Conservation (phyloP, 2,113 vertebrate species). For the Genyomyrus donnyi region DNA sequence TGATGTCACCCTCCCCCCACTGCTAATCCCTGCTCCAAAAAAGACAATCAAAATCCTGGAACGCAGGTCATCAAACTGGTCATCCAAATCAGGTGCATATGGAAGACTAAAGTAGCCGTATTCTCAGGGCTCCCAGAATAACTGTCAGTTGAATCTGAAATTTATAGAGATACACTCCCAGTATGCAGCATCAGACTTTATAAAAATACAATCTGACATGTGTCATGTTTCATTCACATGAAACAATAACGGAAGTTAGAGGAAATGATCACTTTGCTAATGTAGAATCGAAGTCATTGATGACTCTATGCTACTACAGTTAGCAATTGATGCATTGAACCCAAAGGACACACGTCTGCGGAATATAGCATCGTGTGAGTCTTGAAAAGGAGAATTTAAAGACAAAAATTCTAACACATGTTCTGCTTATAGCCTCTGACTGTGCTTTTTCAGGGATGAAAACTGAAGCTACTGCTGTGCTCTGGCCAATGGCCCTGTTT, state of each 20-base stretch:
- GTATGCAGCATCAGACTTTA: not conserved
- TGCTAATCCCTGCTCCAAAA: not conserved
- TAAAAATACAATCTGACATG: not conserved
- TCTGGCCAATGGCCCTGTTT: not conserved
- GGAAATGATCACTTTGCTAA: not conserved
- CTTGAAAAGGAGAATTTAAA: not conserved
- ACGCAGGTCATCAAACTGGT: not conserved
- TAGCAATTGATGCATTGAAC: not conserved
- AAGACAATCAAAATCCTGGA: not conserved
- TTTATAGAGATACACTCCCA: not conserved
- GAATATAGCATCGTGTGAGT: not conserved
- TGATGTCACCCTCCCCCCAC: not conserved
- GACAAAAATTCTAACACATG: not conserved
- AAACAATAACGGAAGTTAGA: not conserved
- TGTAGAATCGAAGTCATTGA: not conserved
- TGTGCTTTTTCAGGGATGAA: not conserved
- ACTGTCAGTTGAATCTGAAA: not conserved
- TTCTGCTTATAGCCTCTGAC: not conserved
- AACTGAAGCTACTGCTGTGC: not conserved
- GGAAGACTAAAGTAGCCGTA: not conserved
- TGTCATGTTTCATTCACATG: not conserved
- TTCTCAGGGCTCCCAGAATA: not conserved
- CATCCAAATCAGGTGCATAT: not conserved
- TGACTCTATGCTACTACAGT: not conserved
- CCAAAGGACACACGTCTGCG: not conserved